Base-by-base conservation (phyloP, 2,888 invertebrate genomes). In the Elmis aenea region DNA sequence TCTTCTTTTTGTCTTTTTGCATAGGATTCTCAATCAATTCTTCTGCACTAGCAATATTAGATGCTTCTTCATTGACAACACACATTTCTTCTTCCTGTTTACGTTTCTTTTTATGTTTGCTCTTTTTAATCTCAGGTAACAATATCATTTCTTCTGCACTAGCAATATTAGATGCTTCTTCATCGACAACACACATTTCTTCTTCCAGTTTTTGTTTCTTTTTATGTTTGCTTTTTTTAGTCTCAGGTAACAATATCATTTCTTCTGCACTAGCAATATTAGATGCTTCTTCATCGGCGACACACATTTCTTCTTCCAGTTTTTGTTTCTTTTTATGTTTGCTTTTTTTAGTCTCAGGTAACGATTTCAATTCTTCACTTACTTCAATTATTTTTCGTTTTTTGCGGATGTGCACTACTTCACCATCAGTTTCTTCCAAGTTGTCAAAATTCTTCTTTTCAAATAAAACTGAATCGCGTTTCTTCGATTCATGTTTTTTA, bases 1-100 rank as follows among this genome's bases (percentile, higher is more conserved):
- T 26, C 14, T 32, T 25, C 22, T 22, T 29, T 29, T 29, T 29
- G 8, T 12, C 15, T n/a, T n/a, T n/a, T n/a, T n/a, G n/a, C n/a
- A n/a, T n/a, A n/a, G n/a, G n/a, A n/a, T n/a, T n/a, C n/a, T n/a
- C n/a, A n/a, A 5, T 23, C 22, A 11, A 5, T 15, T 13, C 5
- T 27, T 27, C 13, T 2, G 21, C 16, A 5, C 22, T 27, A 4
- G n/a, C 15, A 6, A 12, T 30, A 12, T 5, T 24, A 30, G 4
- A 10, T 15, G 5, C 14, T 23, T 20, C 34, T 14, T 13, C n/a
- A 13, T 21, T 22, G 12, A 9, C 18, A 18, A 6, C 5, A 18
- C 18, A 5, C 18, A 18, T 18, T 18, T 18, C 6, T 26, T 8
- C 13, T 26, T 26, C 15, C 13, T 5, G 18, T 5, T 13, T 26